These are phyloP conservation scores for Drosophila infuscata DNA, from an alignment of 2,888 invertebrate genomes.

Conservation along the genomic window DNA sequence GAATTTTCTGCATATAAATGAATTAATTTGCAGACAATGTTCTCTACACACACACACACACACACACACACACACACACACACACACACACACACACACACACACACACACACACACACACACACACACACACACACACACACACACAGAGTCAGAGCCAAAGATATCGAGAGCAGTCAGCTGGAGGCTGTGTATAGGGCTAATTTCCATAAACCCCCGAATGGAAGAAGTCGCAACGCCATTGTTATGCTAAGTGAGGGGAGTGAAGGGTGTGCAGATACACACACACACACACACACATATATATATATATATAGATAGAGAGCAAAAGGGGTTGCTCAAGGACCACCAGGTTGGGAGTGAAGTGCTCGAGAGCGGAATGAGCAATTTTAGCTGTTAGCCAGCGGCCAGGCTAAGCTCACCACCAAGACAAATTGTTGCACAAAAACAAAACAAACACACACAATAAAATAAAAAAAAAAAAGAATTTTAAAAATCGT, in stretches of 20 bases:
- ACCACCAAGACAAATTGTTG: slow-evolving; percentile 80
- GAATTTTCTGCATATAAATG: slow-evolving; percentile 83
- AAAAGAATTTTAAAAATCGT: neutral
- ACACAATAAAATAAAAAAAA: slow-evolving; percentile 6
- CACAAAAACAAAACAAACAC: slow-evolving; percentile 54
- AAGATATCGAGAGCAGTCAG: slow-evolving; percentile 35
- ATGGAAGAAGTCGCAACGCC: slow-evolving; percentile 71
- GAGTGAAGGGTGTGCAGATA: neutral
- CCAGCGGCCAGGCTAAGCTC: slow-evolving; percentile 68
- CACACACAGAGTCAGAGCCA: slow-evolving; percentile 13
- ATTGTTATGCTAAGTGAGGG: slow-evolving; percentile 78
- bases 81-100: neutral
- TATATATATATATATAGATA: neutral
- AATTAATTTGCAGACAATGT: slow-evolving; percentile 78
- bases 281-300: neutral
- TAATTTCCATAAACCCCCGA: slow-evolving; percentile 78
- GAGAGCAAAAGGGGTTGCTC: slow-evolving; percentile 62
- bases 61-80: neutral
- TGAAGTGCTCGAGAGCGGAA: slow-evolving; percentile 19
- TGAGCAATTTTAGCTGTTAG: slow-evolving; percentile 50
- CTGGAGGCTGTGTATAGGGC: slow-evolving; percentile 70
- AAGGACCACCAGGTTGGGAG: slow-evolving; percentile 67
- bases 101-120: neutral
- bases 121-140: slow-evolving; percentile 12
- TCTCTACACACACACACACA: neutral